Evolutionary conservation across 2,888 invertebrate genomes (phyloP), one percentile per base, ranked within the genome.

Genomic region (Noctua pronuba): DNA sequence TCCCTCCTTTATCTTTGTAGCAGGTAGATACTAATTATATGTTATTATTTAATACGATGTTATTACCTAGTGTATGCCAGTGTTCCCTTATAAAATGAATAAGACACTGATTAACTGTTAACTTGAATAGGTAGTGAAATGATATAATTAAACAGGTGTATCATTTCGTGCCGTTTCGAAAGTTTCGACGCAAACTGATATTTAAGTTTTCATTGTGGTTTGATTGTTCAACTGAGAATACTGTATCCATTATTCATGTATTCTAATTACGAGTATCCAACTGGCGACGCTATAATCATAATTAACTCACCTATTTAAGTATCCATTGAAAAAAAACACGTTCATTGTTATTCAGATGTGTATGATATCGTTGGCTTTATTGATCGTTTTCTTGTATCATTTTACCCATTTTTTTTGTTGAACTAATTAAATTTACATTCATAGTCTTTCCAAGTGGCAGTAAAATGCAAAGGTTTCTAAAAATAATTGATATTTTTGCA

Each of bases 21-120:
- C 95, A 93, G 93, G 95, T 94, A 95, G 92, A 92, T 94, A 94
- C 94, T 96, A 96, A 96, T 96, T 96, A 95, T 94, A 95, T 94
- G 94, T 95, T 95, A 96, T 96, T 96, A 95, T 95, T 94, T 94
- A 94, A 95, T 95, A 95, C 95, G 94, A 94, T 94, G 95, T 95
- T 94, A 95, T 95, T 95, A 95, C 90, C 91, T 92, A 94, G 93
- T 91, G 88, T 92, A 92, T 91, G 90, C 89, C 92, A 93, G 90
- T 90, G 90, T 92, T 86, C 83, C 91, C 90, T 90, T 93, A 93
- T 92, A 93, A 93, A 94, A 92, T 86, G 90, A 88, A 87, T 88
- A 91, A 91, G 89, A 91, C 87, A 84, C 91, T 90, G 91, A 92
- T 93, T 93, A 93, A 93, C 92, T 94, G 93, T 92, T 93, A 92